Evolutionary conservation across 2,888 invertebrate species (phyloP).

Genomic region (Aleiodes leptofemur): DNA sequence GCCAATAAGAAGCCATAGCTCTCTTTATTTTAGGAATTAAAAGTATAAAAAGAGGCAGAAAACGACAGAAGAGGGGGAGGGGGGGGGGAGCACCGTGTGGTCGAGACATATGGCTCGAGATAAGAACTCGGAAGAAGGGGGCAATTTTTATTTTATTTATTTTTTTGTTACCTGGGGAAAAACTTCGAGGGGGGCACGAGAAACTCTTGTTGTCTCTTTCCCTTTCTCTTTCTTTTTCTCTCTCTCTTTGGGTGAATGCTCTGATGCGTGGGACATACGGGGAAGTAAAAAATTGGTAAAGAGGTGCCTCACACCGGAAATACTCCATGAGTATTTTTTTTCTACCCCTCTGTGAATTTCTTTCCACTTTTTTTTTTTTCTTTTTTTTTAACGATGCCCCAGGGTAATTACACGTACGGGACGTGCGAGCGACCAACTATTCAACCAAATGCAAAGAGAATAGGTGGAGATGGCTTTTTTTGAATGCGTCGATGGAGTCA

Average conservation of each 20-base stretch:
- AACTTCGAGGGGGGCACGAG: constrained; percentile 66
- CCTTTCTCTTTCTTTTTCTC: neutral
- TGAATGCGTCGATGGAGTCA: constrained; percentile 18
- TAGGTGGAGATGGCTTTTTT: constrained; percentile 34
- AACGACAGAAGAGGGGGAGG: constrained; percentile 35
- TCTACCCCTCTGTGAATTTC: constrained; percentile 29
- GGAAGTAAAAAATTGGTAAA: constrained; percentile 46
- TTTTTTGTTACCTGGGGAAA: constrained; percentile 57
- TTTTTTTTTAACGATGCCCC: constrained; percentile 63
- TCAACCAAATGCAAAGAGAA: constrained; percentile 33
- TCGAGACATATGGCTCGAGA: constrained; percentile 56
- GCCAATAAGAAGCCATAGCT: constrained; percentile 10
- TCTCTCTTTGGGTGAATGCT: constrained; percentile 44
- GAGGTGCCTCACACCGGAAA: constrained; percentile 68
- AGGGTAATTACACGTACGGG: constrained; percentile 70
- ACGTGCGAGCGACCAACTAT: constrained; percentile 52
- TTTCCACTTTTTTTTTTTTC: neutral
- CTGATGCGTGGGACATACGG: constrained; percentile 65
- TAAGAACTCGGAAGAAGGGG: constrained; percentile 51
- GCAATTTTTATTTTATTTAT: constrained; percentile 1
- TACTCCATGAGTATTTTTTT: constrained; percentile 54
- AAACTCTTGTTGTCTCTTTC: constrained; percentile 46
- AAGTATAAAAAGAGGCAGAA: neutral
- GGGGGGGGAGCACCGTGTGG: constrained; percentile 43
- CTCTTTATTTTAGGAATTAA: constrained; percentile 2